Base-by-base conservation (phyloP, 2,888 invertebrate genomes). In the Entomobrya proxima region DNA sequence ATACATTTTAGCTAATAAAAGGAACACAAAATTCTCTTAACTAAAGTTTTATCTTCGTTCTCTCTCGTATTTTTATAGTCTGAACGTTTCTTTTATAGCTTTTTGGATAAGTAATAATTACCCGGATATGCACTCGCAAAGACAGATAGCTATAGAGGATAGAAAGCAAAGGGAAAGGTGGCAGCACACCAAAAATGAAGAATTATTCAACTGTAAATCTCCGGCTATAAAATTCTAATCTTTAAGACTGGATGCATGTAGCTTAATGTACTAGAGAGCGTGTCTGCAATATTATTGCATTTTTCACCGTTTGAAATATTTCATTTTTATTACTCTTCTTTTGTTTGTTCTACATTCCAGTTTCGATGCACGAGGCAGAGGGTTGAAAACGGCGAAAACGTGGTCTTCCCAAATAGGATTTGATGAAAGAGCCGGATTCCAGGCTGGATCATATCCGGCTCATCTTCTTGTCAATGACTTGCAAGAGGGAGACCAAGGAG, bases 401-500 rank as follows among this genome's bases (percentile, higher is more conserved):
- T 94, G 94, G 94, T 94, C 94, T 72, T 93, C 94, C 75, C 93
- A 93, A 27, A 90, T 91, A 50, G 93, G 93, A 58, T 93, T 94
- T 90, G 94, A 94, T 52, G 92, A 92, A 40, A 91, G 94, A 88
- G 94, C 94, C 55, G 93, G 92, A 91, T 94, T 94, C 91, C 92
- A 93, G 88, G 92, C 93, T 0, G 92, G 92, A 27, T 92, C 94
- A 72, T 92, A 92, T 86, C 94, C 94, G n/a, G 94, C 94, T n/a
- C 93, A 93, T 88, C 92, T 94, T 88, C 91, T 92, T 91, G 93
- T 94, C 91, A 93, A 94, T 91, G 93, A 93, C 91, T 92, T 94
- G 76, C 92, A 93, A 88, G 91, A 94, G 82, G 91, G 92, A 58
- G 95, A 95, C 91, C 95, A 95, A 91, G 95, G 95, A 64, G 93